Base-by-base conservation (phyloP, 2,888 invertebrate genomes). In the Gari tellinella region DNA sequence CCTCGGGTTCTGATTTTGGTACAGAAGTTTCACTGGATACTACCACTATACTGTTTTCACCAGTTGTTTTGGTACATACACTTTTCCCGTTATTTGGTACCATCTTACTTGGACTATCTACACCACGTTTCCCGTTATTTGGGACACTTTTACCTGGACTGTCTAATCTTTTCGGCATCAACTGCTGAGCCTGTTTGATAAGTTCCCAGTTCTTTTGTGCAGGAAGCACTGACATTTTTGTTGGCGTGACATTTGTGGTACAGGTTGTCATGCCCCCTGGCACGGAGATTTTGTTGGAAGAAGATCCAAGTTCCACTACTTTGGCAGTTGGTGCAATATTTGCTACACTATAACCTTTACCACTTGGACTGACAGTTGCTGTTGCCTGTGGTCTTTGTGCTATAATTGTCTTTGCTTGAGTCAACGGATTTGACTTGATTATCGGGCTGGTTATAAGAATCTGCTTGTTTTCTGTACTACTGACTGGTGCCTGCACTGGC, bases 161-260 rank as follows among this genome's bases (percentile, higher is more conserved):
- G n/a, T n/a, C n/a, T n/a, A n/a, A n/a, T n/a, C n/a, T n/a, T 31
- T 31, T 31, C 31, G 21, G 61, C 46, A 49, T 51, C 21, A 78
- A 56, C 19, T 63, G 72, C 15, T 69, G 52, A 21, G 69, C 56
- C 40, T 78, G 78, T 49, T 78, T 78, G 4, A 78, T 73, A 17
- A 78, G 48, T 63, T 78, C 78, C 78, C 78, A 78, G 58, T 63
- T 73, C 38, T 69, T 73, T 62, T 78, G 78, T 17, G 67, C 60
- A 21, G 72, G 66, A 23, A 78, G 60, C 31, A 78, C 53, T 38
- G 49, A 58, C 19, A 66, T 60, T 61, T 73, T 78, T 1, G 25
- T 55, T n/a, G 64, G 23, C 5, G 64, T 56, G 4, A 8, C n/a
- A 17, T 15, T n/a, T 7, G 38, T 51, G 10, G n/a, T n/a, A 21